Conservation (phyloP, 2,888 invertebrate species). For the Oscheius sp. region DNA sequence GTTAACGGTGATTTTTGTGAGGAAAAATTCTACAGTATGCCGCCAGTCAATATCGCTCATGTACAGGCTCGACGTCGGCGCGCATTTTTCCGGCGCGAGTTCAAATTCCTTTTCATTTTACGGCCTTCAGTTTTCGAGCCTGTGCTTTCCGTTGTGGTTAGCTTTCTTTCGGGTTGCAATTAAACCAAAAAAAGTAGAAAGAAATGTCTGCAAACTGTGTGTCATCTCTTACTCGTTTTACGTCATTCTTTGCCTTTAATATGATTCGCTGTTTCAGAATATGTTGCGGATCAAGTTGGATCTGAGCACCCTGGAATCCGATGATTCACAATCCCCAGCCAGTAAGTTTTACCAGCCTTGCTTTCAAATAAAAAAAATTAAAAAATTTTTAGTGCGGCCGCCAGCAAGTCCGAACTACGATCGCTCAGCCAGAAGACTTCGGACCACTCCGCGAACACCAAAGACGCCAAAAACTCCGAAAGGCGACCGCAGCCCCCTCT, state of each 20-base stretch:
- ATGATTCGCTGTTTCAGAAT: background rate
- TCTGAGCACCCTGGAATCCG: background rate
- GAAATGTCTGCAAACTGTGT: too few relatives aligned
- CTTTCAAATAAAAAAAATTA: background rate
- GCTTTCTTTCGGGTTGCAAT: too few relatives aligned
- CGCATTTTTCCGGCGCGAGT: too few relatives aligned
- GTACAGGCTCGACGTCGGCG: too few relatives aligned
- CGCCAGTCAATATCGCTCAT: too few relatives aligned
- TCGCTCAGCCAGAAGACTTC: background rate
- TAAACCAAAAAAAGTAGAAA: too few relatives aligned
- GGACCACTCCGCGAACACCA: background rate
- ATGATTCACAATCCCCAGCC: background rate
- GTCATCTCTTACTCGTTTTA: too few relatives aligned
- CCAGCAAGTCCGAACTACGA: conserved; percentile 6
- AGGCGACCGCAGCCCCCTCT: background rate
- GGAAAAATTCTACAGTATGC: too few relatives aligned
- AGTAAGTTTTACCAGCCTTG: background rate
- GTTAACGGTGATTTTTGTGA: too few relatives aligned
- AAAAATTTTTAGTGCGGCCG: background rate
- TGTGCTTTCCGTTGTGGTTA: too few relatives aligned
- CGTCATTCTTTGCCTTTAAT: background rate
- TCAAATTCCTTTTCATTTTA: too few relatives aligned
- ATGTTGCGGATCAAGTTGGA: conserved; percentile 2
- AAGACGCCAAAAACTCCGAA: background rate
- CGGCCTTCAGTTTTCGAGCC: too few relatives aligned